phyloP scores from a whole-genome alignment of 2,888 invertebrate genomes.

The Xylocampa areola region DNA sequence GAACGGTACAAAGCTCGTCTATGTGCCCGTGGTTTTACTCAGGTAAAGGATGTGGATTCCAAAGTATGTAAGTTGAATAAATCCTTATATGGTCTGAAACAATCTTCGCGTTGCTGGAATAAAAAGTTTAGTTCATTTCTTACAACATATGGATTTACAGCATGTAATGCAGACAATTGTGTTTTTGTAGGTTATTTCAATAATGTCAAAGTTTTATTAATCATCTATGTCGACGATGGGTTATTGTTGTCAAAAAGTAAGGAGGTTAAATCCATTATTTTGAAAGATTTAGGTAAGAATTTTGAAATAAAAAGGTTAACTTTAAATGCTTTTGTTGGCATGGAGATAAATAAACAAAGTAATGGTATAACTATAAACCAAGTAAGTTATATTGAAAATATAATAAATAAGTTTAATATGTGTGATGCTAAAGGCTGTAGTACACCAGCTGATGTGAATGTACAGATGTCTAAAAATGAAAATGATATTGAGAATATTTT shows the following conservation, averaged over 20 bases:
- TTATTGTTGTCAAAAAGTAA: too few relatives aligned
- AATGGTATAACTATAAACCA: constrained; percentile 49
- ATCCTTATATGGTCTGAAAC: constrained; percentile 56
- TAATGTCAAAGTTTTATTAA: too few relatives aligned
- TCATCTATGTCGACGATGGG: too few relatives aligned
- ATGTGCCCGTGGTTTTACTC: constrained; percentile 24
- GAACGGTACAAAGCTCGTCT: constrained; percentile 13
- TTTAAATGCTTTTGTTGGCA: too few relatives aligned
- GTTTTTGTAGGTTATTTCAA: constrained; percentile 50
- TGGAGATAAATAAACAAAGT: constrained; percentile 35
- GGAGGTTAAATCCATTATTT: too few relatives aligned
- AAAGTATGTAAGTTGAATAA: constrained; percentile 49
- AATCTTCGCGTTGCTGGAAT: constrained; percentile 56
- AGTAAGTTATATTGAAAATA: constrained; percentile 39
- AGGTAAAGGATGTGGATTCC: constrained; percentile 4
- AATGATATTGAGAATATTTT: not conserved
- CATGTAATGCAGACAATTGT: constrained; percentile 51
- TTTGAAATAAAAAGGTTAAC: too few relatives aligned
- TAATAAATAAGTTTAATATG: constrained; percentile 57
- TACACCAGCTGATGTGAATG: constrained; percentile 39
- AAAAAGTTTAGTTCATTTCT: constrained; percentile 48
- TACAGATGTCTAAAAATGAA: constrained; percentile 1
- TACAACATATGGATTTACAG: constrained; percentile 46
- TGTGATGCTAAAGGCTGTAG: constrained; percentile 33
- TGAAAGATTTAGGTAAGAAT: too few relatives aligned